Evolutionary conservation across 2,797 vertebrate species (phyloP).

Genomic region (Betta splendens): DNA sequence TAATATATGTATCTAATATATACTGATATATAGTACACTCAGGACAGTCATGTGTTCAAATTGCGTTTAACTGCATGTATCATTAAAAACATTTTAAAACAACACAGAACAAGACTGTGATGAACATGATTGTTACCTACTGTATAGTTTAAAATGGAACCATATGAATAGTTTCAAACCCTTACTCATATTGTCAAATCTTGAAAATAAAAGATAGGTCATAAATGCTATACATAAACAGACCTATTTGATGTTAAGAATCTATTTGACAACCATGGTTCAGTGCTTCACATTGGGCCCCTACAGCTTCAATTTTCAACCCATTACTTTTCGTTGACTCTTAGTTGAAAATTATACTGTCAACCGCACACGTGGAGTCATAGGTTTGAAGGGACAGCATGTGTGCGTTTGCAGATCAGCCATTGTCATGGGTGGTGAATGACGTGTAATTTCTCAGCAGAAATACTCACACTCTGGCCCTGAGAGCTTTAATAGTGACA

Average conservation of each 20-base stretch:
- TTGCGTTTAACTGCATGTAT: background rate
- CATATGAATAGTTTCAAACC: no score
- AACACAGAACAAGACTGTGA: no score
- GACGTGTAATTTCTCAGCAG: slow-evolving; percentile 79
- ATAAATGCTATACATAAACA: no score
- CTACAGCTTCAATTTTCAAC: slow-evolving; percentile 26
- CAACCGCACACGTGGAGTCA: slow-evolving; percentile 5
- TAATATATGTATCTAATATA: no score
- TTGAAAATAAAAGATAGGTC: no score
- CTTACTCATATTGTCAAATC: no score
- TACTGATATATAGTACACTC: no score
- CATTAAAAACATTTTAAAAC: no score
- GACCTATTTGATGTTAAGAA: no score
- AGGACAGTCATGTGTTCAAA: background rate
- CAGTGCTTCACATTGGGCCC: slow-evolving; percentile 39
- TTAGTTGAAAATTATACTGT: slow-evolving; percentile 49
- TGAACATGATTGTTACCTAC: no score
- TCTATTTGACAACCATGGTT: slow-evolving; percentile 49
- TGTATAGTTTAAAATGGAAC: no score
- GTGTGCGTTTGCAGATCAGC: slow-evolving; percentile 59
- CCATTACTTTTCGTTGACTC: slow-evolving; percentile 5
- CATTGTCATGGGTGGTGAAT: slow-evolving; percentile 58
- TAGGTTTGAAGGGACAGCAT: slow-evolving; percentile 15
- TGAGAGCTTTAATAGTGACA: slow-evolving; percentile 88
- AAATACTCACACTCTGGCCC: slow-evolving; percentile 78